These are phyloP conservation scores for Ophion costatus DNA, from an alignment of 2,888 invertebrate genomes.

Conservation along the genomic window DNA sequence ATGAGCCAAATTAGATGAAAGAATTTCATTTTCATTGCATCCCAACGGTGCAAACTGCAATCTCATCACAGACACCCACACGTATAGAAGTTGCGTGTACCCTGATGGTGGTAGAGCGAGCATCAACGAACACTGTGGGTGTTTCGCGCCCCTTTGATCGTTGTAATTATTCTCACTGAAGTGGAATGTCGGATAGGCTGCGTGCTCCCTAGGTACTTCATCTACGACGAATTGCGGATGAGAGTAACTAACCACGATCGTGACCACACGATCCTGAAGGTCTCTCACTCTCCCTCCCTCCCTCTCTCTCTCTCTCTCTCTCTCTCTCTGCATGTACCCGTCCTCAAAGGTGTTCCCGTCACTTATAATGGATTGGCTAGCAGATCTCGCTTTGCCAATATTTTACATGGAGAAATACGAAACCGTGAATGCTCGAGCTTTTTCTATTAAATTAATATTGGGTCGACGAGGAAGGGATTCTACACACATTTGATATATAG, in stretches of 20 bases:
- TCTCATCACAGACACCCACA: neutral
- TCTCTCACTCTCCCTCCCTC: constrained; percentile 6
- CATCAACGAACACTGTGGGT: constrained; percentile 33
- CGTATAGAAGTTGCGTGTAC: constrained; percentile 4
- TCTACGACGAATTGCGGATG: constrained; percentile 47
- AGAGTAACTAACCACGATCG: constrained; percentile 48
- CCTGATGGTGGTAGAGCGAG: constrained; percentile 42
- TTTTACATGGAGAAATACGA: no score
- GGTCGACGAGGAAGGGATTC: no score
- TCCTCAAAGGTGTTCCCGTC: no score
- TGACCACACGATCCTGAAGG: constrained; percentile 35
- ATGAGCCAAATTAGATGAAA: no score
- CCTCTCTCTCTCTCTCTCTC: neutral
- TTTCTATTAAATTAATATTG: no score
- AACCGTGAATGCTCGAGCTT: no score
- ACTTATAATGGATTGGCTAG: no score
- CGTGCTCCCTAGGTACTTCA: constrained; percentile 34
- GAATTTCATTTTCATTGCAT: no score
- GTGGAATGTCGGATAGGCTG: constrained; percentile 39
- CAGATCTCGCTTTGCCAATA: no score
- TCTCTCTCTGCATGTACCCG: neutral
- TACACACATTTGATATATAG: no score
- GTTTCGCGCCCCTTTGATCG: constrained; percentile 61
- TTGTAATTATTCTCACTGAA: constrained; percentile 61
- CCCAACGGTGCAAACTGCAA: no score